These are phyloP conservation scores for Aleiodes alternator DNA, from an alignment of 2,888 invertebrate genomes.

Conservation along the genomic window DNA sequence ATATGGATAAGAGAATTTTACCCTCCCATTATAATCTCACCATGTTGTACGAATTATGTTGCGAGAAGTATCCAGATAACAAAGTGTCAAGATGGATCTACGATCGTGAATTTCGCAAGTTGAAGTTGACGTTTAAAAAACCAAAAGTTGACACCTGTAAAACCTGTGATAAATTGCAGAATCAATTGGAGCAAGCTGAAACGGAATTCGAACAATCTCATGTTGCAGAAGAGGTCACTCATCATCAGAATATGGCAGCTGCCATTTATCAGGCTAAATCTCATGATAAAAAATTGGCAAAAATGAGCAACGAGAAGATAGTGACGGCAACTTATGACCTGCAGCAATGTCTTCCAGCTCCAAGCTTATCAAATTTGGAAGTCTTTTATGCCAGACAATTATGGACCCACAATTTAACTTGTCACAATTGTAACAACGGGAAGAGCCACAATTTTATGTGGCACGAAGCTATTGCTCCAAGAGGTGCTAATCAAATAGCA, in stretches of 20 bases:
- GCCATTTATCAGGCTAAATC: neutral
- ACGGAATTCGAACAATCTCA: neutral
- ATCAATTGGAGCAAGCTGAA: too few relatives aligned
- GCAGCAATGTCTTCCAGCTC: conserved; percentile 32
- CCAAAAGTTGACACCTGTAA: neutral
- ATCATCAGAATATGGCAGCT: neutral
- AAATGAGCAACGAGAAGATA: neutral
- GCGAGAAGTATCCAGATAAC: neutral
- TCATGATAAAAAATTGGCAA: neutral
- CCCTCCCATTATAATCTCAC: neutral
- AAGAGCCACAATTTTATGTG: conserved; percentile 55
- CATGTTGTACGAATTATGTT: neutral
- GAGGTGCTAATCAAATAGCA: conserved; percentile 56
- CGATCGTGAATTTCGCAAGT: neutral
- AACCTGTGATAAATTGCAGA: conserved; percentile 1
- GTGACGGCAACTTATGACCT: conserved; percentile 23
- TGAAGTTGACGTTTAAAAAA: neutral
- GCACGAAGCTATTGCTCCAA: conserved; percentile 53
- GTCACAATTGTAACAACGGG: conserved; percentile 9
- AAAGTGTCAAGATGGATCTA: neutral
- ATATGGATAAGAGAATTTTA: neutral
- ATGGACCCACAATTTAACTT: conserved; percentile 36
- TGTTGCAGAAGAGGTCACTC: neutral
- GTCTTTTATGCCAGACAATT: too few relatives aligned
- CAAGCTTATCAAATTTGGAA: conserved; percentile 21